Base-by-base conservation (phyloP, 2,888 invertebrate species). In the Tetranychus piercei region DNA sequence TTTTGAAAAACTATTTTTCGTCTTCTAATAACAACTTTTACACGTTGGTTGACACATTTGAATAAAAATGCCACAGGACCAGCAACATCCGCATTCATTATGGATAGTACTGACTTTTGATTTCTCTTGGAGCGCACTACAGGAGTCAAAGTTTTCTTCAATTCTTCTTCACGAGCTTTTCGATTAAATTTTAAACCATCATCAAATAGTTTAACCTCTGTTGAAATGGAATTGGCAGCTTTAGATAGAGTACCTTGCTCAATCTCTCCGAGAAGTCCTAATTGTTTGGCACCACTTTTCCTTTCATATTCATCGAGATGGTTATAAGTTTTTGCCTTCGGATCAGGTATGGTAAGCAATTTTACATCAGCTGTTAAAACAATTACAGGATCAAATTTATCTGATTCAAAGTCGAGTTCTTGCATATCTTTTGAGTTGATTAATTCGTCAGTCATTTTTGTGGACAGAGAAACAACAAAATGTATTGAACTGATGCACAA, bases 281-380 rank as follows among this genome's bases (percentile, higher is more conserved):
- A 71, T 43, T 44, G 45, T 55, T 74, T 74, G 9, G 43, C 55
- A 69, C 71, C 55, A 76, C 77, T 43, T 75, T 77, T 74, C 74
- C 75, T 66, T 43, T 78, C 76, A 65, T 76, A 75, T 73, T 76
- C 75, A 55, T 70, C 74, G 15, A 75, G 55, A 74, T 75, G 76
- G 15, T 72, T 79, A 43, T 78, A 79, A 34, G 72, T 76, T 9
- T 74, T 75, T 43, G 72, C 75, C 7, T 76, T 72, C 8, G 76
- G 71, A 6, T 55, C 34, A 2, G 76, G 76, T 18, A 75, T 8
- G 9, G 5, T 20, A 7, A 69, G 18, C 11, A 22, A 6, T 11
- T 22, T 23, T 9, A 69, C 8, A 69, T 69, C 69, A 22, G 69
- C 69, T 20, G 11, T 69, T 23, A 69, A 69, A 69, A 69, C 69